Percentiles rank a stretch among this genome's conserved stretches.
Conservation (phyloP, 2,797 vertebrate genomes). For the Aotus griseimembra region DNA sequence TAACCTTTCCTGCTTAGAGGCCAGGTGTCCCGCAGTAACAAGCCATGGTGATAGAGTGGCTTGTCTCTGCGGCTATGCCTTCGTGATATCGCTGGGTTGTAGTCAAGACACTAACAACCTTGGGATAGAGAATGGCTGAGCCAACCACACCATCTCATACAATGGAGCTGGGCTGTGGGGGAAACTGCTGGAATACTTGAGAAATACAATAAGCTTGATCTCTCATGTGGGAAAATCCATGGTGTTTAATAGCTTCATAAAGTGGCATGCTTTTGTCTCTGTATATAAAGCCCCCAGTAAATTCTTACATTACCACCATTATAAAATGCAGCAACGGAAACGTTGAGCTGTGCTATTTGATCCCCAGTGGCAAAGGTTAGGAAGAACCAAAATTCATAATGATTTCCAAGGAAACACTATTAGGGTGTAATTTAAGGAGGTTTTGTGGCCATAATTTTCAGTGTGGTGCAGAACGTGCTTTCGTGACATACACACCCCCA, state of each 20-base stretch:
- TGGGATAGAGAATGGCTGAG: conserved; percentile 66
- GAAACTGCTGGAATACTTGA: conserved; percentile 59
- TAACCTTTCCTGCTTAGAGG: conserved; percentile 73
- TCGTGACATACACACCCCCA: conserved; percentile 59
- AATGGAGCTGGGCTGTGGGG: conserved; percentile 56
- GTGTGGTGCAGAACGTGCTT: conserved; percentile 58
- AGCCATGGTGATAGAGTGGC: conserved; percentile 75
- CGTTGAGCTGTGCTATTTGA: conserved; percentile 75
- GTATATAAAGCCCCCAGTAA: conserved; percentile 80
- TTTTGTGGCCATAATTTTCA: conserved; percentile 61
- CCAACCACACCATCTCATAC: conserved; percentile 68
- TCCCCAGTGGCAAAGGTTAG: conserved; percentile 77
- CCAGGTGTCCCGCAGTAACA: conserved; percentile 81
- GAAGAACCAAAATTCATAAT: conserved; percentile 69
- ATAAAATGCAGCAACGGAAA: conserved; percentile 82
- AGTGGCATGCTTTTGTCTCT: conserved; percentile 81
- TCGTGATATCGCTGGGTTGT: conserved; percentile 57
- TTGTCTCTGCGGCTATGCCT: conserved; percentile 65
- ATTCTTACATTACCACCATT: conserved; percentile 82
- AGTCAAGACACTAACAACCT: conserved; percentile 73
- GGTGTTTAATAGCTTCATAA: conserved; percentile 83
- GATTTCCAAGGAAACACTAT: conserved; percentile 76
- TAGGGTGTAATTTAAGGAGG: conserved; percentile 48
- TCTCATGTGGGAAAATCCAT: conserved; percentile 80
- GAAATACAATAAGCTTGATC: conserved; percentile 84